Evolutionary conservation across 2,797 vertebrate species (phyloP).

Genomic region (Phataginus tetradactyla): DNA sequence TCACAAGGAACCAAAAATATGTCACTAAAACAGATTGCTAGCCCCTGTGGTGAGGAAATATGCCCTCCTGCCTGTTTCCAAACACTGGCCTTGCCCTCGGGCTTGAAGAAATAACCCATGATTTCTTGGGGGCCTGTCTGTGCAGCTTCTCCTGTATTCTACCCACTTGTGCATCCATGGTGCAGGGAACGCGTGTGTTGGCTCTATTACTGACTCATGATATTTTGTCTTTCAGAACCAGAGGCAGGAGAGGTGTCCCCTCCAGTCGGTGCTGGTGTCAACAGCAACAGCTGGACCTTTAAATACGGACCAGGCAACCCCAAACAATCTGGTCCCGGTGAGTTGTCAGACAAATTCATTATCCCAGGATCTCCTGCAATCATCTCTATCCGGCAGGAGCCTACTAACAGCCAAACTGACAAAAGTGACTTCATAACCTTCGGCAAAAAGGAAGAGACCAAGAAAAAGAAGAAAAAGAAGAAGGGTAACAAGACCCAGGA

Average conservation of each 20-base stretch:
- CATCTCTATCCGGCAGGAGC: constrained; percentile 99
- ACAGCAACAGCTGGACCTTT: constrained; percentile 99
- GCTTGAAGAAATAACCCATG: not conserved
- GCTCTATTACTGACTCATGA: constrained; percentile 24
- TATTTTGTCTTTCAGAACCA: constrained; percentile 91
- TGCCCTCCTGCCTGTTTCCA: not conserved
- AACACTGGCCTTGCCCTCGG: not conserved
- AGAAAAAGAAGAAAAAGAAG: constrained; percentile 99
- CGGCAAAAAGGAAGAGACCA: constrained; percentile 99
- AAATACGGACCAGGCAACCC: constrained; percentile 95
- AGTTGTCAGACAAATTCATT: constrained; percentile 99
- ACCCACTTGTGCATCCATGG: too few species aligned
- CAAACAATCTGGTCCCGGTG: constrained; percentile 96
- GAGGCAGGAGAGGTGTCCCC: constrained; percentile 98
- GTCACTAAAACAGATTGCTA: constrained; percentile 34
- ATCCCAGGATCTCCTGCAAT: constrained; percentile 99
- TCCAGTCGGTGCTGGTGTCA: constrained; percentile 97
- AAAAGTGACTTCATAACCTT: constrained; percentile 99
- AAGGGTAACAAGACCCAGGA: constrained; percentile 97
- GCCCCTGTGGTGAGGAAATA: not conserved
- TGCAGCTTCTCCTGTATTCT: not conserved
- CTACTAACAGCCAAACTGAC: constrained; percentile 94
- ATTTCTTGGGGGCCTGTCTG: not conserved
- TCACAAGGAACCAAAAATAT: not conserved
- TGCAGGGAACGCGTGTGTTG: not conserved